Percentiles rank a stretch among this genome's conserved stretches.
Evolutionary conservation across 2,113 vertebrate genomes (phyloP).

Genomic region (Cromileptes altivelis): DNA sequence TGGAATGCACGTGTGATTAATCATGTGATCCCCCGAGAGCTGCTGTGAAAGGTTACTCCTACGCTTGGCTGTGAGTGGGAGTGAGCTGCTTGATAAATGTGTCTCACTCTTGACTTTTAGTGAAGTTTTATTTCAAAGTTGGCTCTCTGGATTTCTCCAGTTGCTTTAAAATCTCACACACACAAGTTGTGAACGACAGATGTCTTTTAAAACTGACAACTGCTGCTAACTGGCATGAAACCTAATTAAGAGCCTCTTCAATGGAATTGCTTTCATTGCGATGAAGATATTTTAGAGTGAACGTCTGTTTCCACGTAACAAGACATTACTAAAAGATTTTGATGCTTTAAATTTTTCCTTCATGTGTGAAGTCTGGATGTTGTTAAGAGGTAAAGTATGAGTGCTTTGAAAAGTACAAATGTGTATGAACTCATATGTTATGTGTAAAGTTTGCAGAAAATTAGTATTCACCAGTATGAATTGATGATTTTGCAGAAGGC

Average conservation of each 20-base stretch:
- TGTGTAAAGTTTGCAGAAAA: too few species aligned
- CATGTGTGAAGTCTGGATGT: not conserved
- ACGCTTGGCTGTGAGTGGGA: not conserved
- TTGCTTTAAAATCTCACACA: not conserved
- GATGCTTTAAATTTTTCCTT: not conserved
- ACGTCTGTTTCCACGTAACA: slow-evolving; percentile 4
- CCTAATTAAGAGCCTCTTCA: not conserved
- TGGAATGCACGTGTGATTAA: not conserved
- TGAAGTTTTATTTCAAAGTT: not conserved
- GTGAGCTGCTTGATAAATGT: not conserved
- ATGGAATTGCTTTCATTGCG: not conserved
- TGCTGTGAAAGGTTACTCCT: not conserved
- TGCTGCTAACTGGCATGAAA: not conserved
- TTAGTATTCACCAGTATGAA: slow-evolving; percentile 92
- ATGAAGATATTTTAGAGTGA: not conserved
- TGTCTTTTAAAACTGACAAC: slow-evolving; percentile 2
- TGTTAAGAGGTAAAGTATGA: not conserved
- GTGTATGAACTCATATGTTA: not conserved
- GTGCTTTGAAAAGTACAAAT: not conserved
- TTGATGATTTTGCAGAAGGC: slow-evolving; percentile 99
- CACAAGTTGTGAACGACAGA: not conserved
- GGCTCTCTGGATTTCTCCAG: not conserved
- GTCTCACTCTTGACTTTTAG: not conserved
- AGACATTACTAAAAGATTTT: not conserved
- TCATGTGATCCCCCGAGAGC: not conserved